A percentile compares a stretch with the other conserved stretches of the same genome.
Conservation (phyloP, 2,888 invertebrate species). For the Pterostichus madidus region DNA sequence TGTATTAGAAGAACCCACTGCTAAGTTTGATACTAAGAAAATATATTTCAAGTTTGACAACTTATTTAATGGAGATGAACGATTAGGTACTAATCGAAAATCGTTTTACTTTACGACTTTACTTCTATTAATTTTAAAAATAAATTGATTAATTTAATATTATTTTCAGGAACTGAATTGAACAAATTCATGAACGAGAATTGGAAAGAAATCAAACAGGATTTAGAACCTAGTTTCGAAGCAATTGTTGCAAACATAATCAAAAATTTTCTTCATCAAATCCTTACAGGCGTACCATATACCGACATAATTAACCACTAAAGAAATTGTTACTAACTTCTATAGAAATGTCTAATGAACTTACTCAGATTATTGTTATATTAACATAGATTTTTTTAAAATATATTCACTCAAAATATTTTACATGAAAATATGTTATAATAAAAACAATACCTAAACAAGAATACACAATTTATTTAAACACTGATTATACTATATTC, state of each 20-base stretch:
- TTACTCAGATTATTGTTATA: too few relatives aligned
- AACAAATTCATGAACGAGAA: slow-evolving; percentile 70
- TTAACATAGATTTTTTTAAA: too few relatives aligned
- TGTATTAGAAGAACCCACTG: not conserved
- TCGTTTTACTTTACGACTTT: too few relatives aligned
- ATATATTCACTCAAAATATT: too few relatives aligned
- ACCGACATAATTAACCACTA: not conserved
- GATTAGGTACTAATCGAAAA: slow-evolving; percentile 71
- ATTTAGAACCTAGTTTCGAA: slow-evolving; percentile 64
- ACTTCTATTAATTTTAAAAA: not conserved
- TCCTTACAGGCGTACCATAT: not conserved
- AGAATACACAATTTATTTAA: too few relatives aligned
- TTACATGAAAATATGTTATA: too few relatives aligned
- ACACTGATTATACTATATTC: too few relatives aligned
- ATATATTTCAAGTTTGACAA: slow-evolving; percentile 70
- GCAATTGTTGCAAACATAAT: slow-evolving; percentile 67
- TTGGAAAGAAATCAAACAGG: slow-evolving; percentile 69
- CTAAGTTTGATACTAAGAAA: slow-evolving; percentile 68
- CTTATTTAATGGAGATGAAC: slow-evolving; percentile 72
- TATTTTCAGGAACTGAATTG: slow-evolving; percentile 68
- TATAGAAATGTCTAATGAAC: too few relatives aligned
- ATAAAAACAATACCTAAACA: too few relatives aligned
- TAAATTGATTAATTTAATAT: not conserved
- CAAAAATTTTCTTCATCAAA: not conserved
- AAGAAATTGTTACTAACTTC: not conserved